Evolutionary conservation across 2,797 vertebrate genomes (phyloP), one percentile per base, ranked within the genome.

Genomic region (Onychomys torridus): DNA sequence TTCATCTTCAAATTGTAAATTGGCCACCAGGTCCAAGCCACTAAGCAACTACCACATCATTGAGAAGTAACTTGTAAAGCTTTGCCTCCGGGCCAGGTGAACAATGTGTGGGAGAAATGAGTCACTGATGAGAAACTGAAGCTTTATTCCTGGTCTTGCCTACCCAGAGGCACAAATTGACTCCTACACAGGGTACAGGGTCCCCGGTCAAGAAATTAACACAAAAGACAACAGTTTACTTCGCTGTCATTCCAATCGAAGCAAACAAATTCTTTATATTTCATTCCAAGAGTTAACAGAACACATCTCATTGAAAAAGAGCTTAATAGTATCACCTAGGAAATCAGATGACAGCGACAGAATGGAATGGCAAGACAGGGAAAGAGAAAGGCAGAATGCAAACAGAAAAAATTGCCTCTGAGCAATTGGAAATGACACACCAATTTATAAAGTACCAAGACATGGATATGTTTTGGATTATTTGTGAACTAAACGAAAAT

Each of bases 81-180:
- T 69, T 65, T 92, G 37, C 69, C 40, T 96, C 40, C 13, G 49
- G 81, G 55, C 25, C 71, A 90, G 82, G 49, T 85, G 52, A 91
- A 69, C 23, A 55, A 37, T 49, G 17, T 21, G 40, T n/a, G 5
- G 17, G 37, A 67, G 34, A 93, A 89, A 84, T 91, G 89, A 94
- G 75, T 94, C 65, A 93, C 52, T 61, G 6, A 32, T 90, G 78
- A 95, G 43, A 89, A 88, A 85, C 16, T 81, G 79, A 94, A 92
- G 71, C 52, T 12, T 27, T 67, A 88, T 19, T 79, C 7, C 11
- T 94, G 37, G 34, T 71, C 46, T 90, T 55, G 34, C 34, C 69
- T 63, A 46, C 2, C 21, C 73, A 4, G 21, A 32, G 52, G 16
- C 76, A 94, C 23, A 76, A 94, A 90, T 87, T 95, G 91, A 90